Base-by-base conservation (phyloP, 2,113 vertebrate genomes). In the Hemichromis elongatus region DNA sequence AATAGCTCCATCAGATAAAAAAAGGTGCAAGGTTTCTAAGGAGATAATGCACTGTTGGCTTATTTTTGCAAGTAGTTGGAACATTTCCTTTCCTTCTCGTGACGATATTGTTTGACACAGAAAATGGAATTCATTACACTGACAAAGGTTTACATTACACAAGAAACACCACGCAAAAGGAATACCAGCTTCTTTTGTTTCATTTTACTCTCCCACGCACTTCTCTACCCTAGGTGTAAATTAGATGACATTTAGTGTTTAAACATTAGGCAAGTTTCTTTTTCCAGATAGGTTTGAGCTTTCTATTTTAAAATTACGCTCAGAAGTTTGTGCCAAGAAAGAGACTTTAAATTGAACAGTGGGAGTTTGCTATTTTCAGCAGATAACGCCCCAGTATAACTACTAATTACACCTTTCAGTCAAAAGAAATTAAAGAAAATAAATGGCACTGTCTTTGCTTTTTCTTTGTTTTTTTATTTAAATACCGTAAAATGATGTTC, bases 1-100 rank as follows among this genome's bases (percentile, higher is more conserved):
- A 94, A 94, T 93, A 78, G 89, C 75, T 81, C 85, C 70, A 84
- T 91, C 82, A 85, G 80, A 73, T 61, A 55, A 83, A 81, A 68
- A 81, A 84, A 81, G 86, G 70, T 81, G 70, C 70, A 30, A 80
- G 66, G 75, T 73, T 87, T 66, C 79, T 73, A 16, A 9, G 70
- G 63, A 80, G 87, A 81, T 89, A 33, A 80, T 66, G 45, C n/a
- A 78, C 81, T 37, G 4, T 77, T 86, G 90, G 82, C 77, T 90
- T 61, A 81, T 66, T 90, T 90, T 77, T 56, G 59, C 21, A 57
- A 53, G n/a, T 70, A 79, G 52, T 18, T 73, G 40, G 73, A 85
- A 77, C 56, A 66, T 79, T 90, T 81, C 54, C 40, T 87, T 79
- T 75, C 77, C 40, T 35, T 59, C 33, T 90, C 6, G 5, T 56